Evolutionary conservation across 2,797 vertebrate genomes (phyloP), one percentile per base, ranked within the genome.

Genomic region (Rhyacichthys aspro): DNA sequence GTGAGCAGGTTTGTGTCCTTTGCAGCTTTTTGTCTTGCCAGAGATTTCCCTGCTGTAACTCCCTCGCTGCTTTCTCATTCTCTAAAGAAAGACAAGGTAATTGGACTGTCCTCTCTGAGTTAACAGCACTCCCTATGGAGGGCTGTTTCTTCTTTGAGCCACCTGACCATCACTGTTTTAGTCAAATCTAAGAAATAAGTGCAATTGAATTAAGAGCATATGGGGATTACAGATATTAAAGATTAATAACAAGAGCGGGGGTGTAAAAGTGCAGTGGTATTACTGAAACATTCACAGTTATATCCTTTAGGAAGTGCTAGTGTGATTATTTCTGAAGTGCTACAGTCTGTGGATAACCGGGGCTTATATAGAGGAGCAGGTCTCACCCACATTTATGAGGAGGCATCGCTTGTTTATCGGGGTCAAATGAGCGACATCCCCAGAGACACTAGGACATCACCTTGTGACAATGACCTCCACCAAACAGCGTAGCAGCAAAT

Each of bases 151-250:
- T 67, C 77, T 80, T 70, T 63, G 33, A 62, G 55, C 63, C 70
- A 45, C 59, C 50, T 53, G 36, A n/a, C 37, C 66, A 70, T 70
- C 70, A 66, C 72, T 53, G 43, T 49, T 39, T n/a, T 43, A 23
- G 67, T 54, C 48, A 70, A 49, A 74, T 74, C 63, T 11, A 38
- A 38, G 33, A 64, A 71, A 72, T 83, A 86, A 82, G 74, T 56
- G 57, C 55, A 70, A 70, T 42, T 71, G 76, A 74, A 84, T 74
- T 74, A 64, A 73, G 75, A 46, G 70, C 82, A 79, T 77, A 72
- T 63, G 63, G 67, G 82, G 74, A 86, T 90, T 84, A 86, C 45
- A 67, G 66, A 72, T 82, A 82, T 86, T 76, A 85, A 78, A 84
- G 70, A 78, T 57, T 71, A 79, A 86, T 81, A 82, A 70, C 63